Percentiles rank a stretch among this genome's conserved stretches.
Evolutionary conservation across 35 echinoderm and acorn worm genomes (phyloP).

Genomic region (Stichopus chloronotus): DNA sequence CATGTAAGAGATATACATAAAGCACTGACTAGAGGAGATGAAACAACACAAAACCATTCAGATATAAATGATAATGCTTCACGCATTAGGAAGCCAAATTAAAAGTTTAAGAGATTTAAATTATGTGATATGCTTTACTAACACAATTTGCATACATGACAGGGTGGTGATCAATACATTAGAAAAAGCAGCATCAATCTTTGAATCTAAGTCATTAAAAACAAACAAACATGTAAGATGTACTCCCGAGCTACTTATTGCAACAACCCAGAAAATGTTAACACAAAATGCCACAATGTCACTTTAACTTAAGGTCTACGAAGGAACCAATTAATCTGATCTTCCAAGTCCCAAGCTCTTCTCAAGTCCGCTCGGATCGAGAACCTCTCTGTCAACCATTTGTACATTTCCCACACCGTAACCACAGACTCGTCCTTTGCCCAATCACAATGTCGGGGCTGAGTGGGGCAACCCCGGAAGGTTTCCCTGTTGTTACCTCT

Average conservation of each 20-base stretch:
- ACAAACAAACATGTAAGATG: not conserved
- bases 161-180: too few species aligned
- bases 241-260: not conserved
- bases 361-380: slow-evolving; percentile 63
- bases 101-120: too few species aligned
- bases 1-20: too few species aligned
- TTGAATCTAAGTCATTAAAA: not conserved
- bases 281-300: not conserved
- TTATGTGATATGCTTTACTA: too few species aligned
- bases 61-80: too few species aligned
- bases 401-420: slow-evolving; percentile 96
- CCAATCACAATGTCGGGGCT: slow-evolving; percentile 36
- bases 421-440: slow-evolving; percentile 65
- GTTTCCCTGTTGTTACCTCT: slow-evolving; percentile 70
- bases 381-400: slow-evolving; percentile 84
- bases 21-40: too few species aligned
- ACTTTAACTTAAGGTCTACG: slow-evolving; percentile 63
- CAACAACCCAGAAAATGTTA: not conserved
- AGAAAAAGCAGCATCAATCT: not conserved
- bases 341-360: slow-evolving; percentile 77
- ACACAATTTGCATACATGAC: too few species aligned
- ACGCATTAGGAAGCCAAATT: too few species aligned
- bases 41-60: too few species aligned
- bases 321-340: slow-evolving; percentile 92
- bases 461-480: slow-evolving; percentile 33